Conservation (phyloP, 2,797 vertebrate species). For the Synanceia verrucosa region DNA sequence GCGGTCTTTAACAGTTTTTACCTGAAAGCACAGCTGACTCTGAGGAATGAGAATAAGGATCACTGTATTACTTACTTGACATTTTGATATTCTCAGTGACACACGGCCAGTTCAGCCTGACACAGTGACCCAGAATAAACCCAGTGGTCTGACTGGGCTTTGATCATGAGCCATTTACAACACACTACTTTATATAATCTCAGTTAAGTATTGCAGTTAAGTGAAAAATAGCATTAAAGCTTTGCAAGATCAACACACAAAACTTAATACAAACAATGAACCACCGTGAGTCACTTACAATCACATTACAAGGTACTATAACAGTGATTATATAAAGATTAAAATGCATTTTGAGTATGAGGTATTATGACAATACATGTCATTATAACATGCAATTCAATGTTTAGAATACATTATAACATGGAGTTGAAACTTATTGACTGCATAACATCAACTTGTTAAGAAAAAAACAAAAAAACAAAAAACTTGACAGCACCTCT, state of each 20-base stretch:
- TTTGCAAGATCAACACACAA: too few species aligned
- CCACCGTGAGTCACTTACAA: too few species aligned
- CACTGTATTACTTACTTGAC: not conserved
- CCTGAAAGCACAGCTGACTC: not conserved
- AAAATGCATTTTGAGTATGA: not conserved
- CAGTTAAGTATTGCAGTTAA: too few species aligned
- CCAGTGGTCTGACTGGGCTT: not conserved
- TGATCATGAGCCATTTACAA: not conserved
- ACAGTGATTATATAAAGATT: not conserved
- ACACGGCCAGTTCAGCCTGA: not conserved
- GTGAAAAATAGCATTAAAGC: not conserved
- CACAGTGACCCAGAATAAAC: constrained; percentile 10
- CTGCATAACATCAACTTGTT: not conserved
- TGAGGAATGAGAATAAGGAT: not conserved
- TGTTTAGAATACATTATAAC: not conserved
- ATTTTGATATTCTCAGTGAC: not conserved
- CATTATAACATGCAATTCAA: not conserved
- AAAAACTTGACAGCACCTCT: not conserved
- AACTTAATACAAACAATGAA: not conserved
- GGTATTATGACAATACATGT: not conserved
- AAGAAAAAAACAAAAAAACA: not conserved
- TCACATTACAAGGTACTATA: too few species aligned
- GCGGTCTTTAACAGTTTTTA: not conserved
- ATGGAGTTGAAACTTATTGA: not conserved
- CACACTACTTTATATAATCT: not conserved